Base-by-base conservation (phyloP, 1,140 invertebrate species). In the Musca vetustissima region DNA sequence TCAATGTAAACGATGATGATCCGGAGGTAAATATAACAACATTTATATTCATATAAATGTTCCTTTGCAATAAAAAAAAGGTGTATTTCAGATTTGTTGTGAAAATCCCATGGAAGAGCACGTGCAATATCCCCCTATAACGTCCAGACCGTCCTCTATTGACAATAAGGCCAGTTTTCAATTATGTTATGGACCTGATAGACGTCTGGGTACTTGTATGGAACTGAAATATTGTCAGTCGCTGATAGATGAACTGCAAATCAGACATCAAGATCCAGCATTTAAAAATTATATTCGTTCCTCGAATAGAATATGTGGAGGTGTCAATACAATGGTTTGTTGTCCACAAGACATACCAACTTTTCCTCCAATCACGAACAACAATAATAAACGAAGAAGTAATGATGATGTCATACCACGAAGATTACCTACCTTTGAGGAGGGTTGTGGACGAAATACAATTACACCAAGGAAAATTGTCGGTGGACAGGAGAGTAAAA, bases 391-490 rank as follows among this genome's bases (percentile, higher is more conserved):
- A 25, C 13, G 36, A n/a, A n/a, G 13, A 4, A 32, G 7, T 17
- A 25, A 19, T 11, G n/a, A 21, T 15, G 55, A 15, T 61, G 36
- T 13, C 1, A 64, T 61, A 19, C n/a, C 49, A 11, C 21, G 15
- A 21, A 17, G 49, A 32, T 43, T 59, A 4, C 17, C 49, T 1
- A 25, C 55, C 43, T 19, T 49, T 15, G 53, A 25, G 0, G 61
- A 57, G 15, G 67, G 52, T 22, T 82, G 81, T 67, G 81, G 82
- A 17, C n/a, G 69, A 17, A 74, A 67, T 43, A 74, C 74, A 66
- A 64, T 68, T 11, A 57, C 68, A 17, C 71, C 72, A 32, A 72
- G 71, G 28, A 73, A 82, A 49, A 78, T 83, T 36, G 75, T 76
- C 25, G 82, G 82, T 13, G 69, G 73, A 17, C 71, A 73, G 14